These are phyloP conservation scores for Perodicticus potto DNA, from an alignment of 2,797 vertebrate genomes.

Conservation along the genomic window DNA sequence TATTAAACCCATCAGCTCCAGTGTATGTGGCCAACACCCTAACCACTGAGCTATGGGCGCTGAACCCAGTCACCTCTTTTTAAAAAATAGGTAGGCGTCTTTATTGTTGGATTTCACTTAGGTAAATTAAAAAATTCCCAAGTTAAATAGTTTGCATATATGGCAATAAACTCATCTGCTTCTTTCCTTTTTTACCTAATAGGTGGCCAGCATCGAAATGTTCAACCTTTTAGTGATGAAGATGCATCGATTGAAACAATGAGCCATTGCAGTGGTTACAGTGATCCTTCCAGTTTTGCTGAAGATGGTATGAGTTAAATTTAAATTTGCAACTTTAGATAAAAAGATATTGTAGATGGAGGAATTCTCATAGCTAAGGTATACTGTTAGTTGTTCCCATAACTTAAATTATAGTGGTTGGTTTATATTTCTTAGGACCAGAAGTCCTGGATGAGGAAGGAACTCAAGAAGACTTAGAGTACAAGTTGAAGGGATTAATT, in stretches of 20 bases:
- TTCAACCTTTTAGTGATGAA: conserved; percentile 98
- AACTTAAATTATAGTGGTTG: neutral
- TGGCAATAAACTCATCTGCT: neutral
- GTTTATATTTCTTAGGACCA: conserved; percentile 88
- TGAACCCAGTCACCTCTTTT: neutral
- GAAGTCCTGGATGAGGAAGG: conserved; percentile 93
- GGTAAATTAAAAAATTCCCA: conserved; percentile 31
- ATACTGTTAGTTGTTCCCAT: neutral
- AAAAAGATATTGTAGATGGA: neutral
- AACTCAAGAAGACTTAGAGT: conserved; percentile 97
- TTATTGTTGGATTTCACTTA: neutral
- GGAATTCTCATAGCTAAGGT: neutral
- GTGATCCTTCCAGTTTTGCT: conserved; percentile 94
- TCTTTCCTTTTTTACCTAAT: conserved; percentile 30
- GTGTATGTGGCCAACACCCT: no score
- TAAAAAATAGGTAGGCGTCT: neutral
- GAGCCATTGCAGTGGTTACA: conserved; percentile 99
- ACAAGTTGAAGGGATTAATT: conserved; percentile 97
- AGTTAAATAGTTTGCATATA: neutral
- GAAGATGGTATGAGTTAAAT: conserved; percentile 92
- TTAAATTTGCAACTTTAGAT: neutral
- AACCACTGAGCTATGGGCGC: no score
- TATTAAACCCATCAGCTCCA: no score
- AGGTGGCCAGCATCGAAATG: conserved; percentile 94
- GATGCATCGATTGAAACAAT: conserved; percentile 98